Evolutionary conservation across 2,888 invertebrate species (phyloP).

Genomic region (Schrankia costaestrigalis): DNA sequence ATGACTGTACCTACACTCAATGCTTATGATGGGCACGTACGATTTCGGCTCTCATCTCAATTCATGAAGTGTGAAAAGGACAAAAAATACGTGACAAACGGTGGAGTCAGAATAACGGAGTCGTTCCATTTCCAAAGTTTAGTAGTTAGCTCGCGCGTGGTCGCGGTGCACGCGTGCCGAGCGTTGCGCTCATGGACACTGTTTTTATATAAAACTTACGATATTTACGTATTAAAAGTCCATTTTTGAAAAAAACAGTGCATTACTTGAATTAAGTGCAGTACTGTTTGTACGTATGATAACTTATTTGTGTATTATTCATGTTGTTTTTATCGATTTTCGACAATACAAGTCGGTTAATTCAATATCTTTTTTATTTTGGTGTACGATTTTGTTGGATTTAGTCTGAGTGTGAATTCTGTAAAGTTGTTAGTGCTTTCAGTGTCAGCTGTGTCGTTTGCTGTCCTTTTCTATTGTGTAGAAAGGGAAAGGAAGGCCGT

Average conservation of each 20-base stretch:
- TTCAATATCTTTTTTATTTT: slow-evolving; percentile 43
- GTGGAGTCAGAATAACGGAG: slow-evolving; percentile 37
- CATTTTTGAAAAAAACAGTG: slow-evolving; percentile 50
- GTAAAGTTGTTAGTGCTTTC: slow-evolving; percentile 75
- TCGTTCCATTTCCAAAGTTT: slow-evolving; percentile 52
- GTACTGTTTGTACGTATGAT: slow-evolving; percentile 36
- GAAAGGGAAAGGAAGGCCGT: slow-evolving; percentile 71
- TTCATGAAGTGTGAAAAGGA: slow-evolving; percentile 34
- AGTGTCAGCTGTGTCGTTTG: slow-evolving; percentile 68
- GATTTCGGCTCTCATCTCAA: slow-evolving; percentile 29
- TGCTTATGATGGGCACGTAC: slow-evolving; percentile 29
- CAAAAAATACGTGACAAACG: slow-evolving; percentile 29
- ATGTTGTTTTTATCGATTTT: slow-evolving; percentile 41
- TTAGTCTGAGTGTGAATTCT: slow-evolving; percentile 55
- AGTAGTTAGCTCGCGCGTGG: slow-evolving; percentile 64
- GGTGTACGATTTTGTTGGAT: slow-evolving; percentile 41
- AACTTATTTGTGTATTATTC: slow-evolving; percentile 35
- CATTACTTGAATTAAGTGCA: slow-evolving; percentile 39
- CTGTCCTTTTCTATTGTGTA: slow-evolving; percentile 59
- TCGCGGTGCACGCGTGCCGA: slow-evolving; percentile 58
- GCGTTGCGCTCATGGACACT: slow-evolving; percentile 52
- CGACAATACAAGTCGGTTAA: slow-evolving; percentile 35
- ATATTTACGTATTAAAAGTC: slow-evolving; percentile 46
- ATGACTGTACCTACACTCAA: slow-evolving; percentile 39
- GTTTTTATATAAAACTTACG: slow-evolving; percentile 62